Evolutionary conservation across 2,888 invertebrate genomes (phyloP).

Genomic region (Rugalucina vietnamica): DNA sequence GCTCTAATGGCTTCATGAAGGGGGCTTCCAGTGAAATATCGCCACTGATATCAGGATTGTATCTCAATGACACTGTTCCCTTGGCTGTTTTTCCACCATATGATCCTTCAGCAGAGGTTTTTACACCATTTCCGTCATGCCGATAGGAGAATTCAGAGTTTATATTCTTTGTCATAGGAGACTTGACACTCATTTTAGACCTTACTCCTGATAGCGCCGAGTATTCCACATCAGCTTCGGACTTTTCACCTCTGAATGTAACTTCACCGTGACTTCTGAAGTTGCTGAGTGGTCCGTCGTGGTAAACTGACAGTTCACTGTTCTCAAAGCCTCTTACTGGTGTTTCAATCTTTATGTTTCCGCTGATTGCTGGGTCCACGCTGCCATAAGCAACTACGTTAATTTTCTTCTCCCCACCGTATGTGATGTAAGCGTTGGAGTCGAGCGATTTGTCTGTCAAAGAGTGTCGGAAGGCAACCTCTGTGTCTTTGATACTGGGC

Average conservation of each 20-base stretch:
- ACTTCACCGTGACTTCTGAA: constrained; percentile 52
- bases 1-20: constrained; percentile 1
- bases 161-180: constrained; percentile 48
- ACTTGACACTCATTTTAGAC: constrained; percentile 40
- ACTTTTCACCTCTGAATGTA: constrained; percentile 32
- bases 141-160: constrained; percentile 22
- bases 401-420: constrained; percentile 34
- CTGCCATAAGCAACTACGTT: constrained; percentile 41
- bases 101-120: constrained; percentile 5
- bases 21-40: neutral
- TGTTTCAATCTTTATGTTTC: constrained; percentile 34
- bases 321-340: constrained; percentile 50
- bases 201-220: constrained; percentile 35
- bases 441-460: constrained; percentile 6
- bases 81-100: constrained; percentile 23
- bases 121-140: neutral
- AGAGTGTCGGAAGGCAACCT: constrained; percentile 23
- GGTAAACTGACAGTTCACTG: constrained; percentile 39
- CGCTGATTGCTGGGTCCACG: constrained; percentile 17
- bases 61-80: neutral
- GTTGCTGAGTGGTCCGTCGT: constrained; percentile 43
- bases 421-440: constrained; percentile 9
- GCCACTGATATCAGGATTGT: neutral
- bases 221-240: constrained; percentile 50
- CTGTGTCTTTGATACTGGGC: constrained; percentile 26